A percentile compares a stretch with the other conserved stretches of the same genome.
phyloP scores from a whole-genome alignment of 2,888 invertebrate genomes.

The Tipula vernalis region DNA sequence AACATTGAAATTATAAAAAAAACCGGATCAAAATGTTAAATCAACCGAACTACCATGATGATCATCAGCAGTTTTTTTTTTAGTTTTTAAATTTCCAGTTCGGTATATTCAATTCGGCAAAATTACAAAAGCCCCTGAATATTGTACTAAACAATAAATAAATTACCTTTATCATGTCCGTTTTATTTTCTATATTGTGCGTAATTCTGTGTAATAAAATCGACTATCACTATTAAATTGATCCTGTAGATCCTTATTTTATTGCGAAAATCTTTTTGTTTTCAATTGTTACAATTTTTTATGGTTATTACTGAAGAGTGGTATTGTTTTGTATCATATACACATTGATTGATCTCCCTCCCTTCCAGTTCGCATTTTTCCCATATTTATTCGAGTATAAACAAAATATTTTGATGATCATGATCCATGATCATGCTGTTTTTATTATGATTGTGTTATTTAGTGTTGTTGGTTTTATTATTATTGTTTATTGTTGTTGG shows the following conservation, averaged over 20 bases:
- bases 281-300: not conserved
- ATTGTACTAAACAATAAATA: not conserved
- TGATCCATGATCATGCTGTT: not conserved
- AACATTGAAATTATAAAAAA: not conserved
- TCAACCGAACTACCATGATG: not conserved
- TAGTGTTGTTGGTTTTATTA: not conserved
- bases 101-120: not conserved
- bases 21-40: not conserved
- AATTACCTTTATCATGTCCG: not conserved
- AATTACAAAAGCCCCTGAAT: not conserved
- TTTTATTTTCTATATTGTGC: not conserved
- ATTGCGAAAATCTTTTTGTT: not conserved
- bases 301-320: not conserved
- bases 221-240: not conserved
- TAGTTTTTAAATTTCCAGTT: no score
- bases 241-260: not conserved
- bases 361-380: not conserved
- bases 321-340: not conserved
- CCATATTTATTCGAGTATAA: not conserved
- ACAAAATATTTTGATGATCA: not conserved
- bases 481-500: not conserved
- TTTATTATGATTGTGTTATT: not conserved
- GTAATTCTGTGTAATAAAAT: not conserved
- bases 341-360: not conserved
- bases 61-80: not conserved